These are phyloP conservation scores for Thera obeliscata DNA, from an alignment of 2,888 invertebrate species.

Conservation along the genomic window DNA sequence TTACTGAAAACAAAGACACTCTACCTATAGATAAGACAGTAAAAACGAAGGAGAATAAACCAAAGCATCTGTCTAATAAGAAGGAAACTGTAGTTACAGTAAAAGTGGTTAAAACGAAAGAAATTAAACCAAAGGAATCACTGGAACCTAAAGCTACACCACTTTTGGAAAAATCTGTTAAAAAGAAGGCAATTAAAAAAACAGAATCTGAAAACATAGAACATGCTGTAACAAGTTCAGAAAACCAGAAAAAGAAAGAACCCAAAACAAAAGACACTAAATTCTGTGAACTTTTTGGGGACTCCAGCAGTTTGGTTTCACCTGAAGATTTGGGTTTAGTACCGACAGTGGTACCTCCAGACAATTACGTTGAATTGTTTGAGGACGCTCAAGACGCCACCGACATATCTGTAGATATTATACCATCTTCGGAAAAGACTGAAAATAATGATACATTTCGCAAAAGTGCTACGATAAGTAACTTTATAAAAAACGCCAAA, in stretches of 20 bases:
- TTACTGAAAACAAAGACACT: conserved; percentile 38
- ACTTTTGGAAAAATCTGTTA: conserved; percentile 7
- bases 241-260: conserved; percentile 24
- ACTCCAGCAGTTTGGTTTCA: conserved; percentile 73
- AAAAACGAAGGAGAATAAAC: conserved; percentile 27
- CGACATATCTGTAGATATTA: conserved; percentile 41
- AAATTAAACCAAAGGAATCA: conserved; percentile 21
- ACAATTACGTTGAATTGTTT: conserved; percentile 57
- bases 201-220: conserved; percentile 6
- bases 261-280: conserved; percentile 51
- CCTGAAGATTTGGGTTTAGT: conserved; percentile 72
- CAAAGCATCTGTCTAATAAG: conserved; percentile 12
- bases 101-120: conserved; percentile 17
- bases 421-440: conserved; percentile 3
- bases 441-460: background rate
- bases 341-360: conserved; percentile 30
- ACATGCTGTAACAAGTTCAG: background rate
- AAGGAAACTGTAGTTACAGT: conserved; percentile 7
- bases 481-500: conserved; percentile 6
- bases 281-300: conserved; percentile 73
- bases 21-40: conserved; percentile 14
- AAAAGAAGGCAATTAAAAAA: conserved; percentile 16
- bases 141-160: conserved; percentile 5
- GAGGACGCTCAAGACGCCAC: conserved; percentile 70
- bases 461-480: conserved; percentile 12